phyloP scores from a whole-genome alignment of 2,888 invertebrate species.

The Melinopterus prodromus region DNA sequence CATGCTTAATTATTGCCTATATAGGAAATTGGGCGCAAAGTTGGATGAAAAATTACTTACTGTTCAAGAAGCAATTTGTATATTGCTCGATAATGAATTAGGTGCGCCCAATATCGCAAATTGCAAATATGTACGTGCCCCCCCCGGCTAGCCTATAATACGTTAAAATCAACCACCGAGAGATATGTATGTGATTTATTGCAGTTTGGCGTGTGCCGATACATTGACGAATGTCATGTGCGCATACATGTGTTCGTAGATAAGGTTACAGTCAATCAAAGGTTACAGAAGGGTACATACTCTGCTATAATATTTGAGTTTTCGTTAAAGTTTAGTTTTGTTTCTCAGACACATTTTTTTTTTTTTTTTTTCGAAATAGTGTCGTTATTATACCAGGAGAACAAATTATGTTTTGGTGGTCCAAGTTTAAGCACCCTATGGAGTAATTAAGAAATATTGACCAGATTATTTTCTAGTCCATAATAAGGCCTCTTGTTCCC shows the following conservation, averaged over 20 bases:
- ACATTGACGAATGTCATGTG: neutral
- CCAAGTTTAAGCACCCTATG: too few relatives aligned
- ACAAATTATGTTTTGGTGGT: too few relatives aligned
- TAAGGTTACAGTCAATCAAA: too few relatives aligned
- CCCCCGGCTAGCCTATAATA: neutral
- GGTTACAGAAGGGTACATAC: too few relatives aligned
- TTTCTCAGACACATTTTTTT: too few relatives aligned
- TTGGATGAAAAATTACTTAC: neutral
- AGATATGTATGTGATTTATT: neutral
- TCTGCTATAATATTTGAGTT: too few relatives aligned
- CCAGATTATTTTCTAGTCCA: too few relatives aligned
- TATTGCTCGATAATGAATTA: neutral
- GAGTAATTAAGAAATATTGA: too few relatives aligned
- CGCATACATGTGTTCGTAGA: neutral
- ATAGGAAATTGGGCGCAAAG: neutral
- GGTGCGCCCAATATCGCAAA: conserved; percentile 4
- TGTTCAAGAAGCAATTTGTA: neutral
- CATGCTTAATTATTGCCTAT: neutral
- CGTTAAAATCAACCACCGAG: neutral
- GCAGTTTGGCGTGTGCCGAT: neutral
- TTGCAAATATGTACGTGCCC: neutral
- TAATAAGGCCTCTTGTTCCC: too few relatives aligned
- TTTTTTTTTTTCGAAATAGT: too few relatives aligned
- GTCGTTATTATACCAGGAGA: too few relatives aligned
- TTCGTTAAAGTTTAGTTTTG: too few relatives aligned